phyloP scores from a whole-genome alignment of 2,113 vertebrate species.

The Macquaria australasica region DNA sequence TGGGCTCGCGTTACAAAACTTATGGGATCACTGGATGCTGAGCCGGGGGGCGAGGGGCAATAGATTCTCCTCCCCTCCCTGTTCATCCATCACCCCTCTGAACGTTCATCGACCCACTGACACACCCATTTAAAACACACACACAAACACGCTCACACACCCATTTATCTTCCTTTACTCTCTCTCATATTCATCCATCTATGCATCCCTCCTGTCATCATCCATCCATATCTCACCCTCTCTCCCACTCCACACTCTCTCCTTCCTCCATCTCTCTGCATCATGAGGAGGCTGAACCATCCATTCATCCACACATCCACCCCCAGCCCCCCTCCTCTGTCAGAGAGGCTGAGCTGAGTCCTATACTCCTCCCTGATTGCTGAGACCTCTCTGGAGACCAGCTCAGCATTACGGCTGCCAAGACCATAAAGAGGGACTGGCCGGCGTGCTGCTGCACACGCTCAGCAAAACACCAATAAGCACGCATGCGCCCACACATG shows the following conservation, averaged over 20 bases:
- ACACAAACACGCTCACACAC: constrained; percentile 37
- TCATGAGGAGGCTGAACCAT: constrained; percentile 48
- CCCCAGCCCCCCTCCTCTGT: no score
- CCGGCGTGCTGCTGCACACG: constrained; percentile 20
- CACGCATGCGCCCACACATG: constrained; percentile 48
- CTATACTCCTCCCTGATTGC: constrained; percentile 56
- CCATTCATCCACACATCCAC: constrained; percentile 49
- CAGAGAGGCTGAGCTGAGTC: constrained; percentile 29
- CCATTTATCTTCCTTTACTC: constrained; percentile 47
- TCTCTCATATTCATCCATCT: constrained; percentile 53
- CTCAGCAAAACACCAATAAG: constrained; percentile 55
- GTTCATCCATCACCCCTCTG: constrained; percentile 65
- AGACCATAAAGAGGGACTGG: constrained; percentile 47
- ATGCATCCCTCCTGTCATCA: constrained; percentile 57
- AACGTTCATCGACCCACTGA: constrained; percentile 52
- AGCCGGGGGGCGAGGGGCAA: constrained; percentile 22
- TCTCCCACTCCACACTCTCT: constrained; percentile 16
- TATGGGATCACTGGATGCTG: constrained; percentile 54
- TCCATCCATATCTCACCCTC: constrained; percentile 48
- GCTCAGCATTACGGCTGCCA: constrained; percentile 73
- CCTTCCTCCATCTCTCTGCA: constrained; percentile 31
- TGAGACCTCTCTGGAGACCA: constrained; percentile 63
- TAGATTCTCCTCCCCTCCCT: constrained; percentile 26
- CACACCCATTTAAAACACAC: constrained; percentile 49
- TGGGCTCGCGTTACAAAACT: constrained; percentile 39